A percentile compares a stretch with the other conserved stretches of the same genome.
Evolutionary conservation across 2,888 invertebrate species (phyloP).

Genomic region (Pandemis cinnamomeana): DNA sequence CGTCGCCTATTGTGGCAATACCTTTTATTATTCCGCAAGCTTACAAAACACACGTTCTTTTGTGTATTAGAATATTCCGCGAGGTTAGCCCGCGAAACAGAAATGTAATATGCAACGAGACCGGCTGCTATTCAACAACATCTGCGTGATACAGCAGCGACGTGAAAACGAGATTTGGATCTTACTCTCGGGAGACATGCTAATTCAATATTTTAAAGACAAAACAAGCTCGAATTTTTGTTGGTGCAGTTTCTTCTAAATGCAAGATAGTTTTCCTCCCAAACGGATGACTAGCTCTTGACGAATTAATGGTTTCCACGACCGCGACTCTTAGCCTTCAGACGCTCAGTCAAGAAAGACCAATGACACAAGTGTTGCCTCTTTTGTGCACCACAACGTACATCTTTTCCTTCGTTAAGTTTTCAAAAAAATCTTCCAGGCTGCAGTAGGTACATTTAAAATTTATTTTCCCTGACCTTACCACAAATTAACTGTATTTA

Average conservation of each 20-base stretch:
- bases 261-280: too few relatives aligned
- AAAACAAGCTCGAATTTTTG: too few relatives aligned
- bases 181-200: neutral
- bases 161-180: neutral
- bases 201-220: neutral
- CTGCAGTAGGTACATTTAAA: too few relatives aligned
- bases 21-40: conserved; percentile 31
- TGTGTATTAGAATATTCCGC: conserved; percentile 37
- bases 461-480: neutral
- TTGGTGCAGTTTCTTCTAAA: too few relatives aligned
- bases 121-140: conserved; percentile 1
- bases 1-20: conserved; percentile 9
- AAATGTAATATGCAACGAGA: conserved; percentile 41
- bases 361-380: too few relatives aligned
- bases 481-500: neutral
- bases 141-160: neutral
- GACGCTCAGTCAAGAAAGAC: too few relatives aligned
- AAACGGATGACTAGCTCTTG: too few relatives aligned
- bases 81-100: conserved; percentile 26
- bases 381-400: too few relatives aligned
- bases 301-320: too few relatives aligned
- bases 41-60: conserved; percentile 23
- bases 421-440: too few relatives aligned
- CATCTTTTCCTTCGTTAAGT: too few relatives aligned
- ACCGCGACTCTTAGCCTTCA: too few relatives aligned